These are phyloP conservation scores for Oscheius myriophilus DNA, from an alignment of 2,888 invertebrate species.

Conservation along the genomic window DNA sequence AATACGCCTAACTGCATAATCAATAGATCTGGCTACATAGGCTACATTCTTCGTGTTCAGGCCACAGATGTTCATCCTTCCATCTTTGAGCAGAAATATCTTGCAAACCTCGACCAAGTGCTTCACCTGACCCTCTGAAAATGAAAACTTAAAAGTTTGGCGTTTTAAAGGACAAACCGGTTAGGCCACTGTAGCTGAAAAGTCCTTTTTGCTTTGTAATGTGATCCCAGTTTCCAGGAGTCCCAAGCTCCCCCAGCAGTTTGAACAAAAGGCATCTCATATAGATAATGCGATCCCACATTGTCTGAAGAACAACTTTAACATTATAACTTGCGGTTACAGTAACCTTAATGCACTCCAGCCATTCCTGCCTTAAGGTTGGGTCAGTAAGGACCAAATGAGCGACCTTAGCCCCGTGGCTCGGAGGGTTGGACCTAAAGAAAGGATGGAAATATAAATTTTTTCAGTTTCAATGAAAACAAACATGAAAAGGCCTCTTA, in stretches of 20 bases:
- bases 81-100: conserved; percentile 87
- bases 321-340: conserved; percentile 86
- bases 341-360: conserved; percentile 75
- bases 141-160: too few species aligned
- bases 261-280: conserved; percentile 71
- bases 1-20: conserved; percentile 41
- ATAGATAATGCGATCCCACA: too few species aligned
- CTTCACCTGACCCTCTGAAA: conserved; percentile 54
- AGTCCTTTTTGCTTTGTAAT: conserved; percentile 92
- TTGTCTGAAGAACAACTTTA: too few species aligned
- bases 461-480: too few species aligned
- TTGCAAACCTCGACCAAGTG: conserved; percentile 53
- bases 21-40: conserved; percentile 82
- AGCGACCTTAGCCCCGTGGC: conserved; percentile 85
- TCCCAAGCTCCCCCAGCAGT: conserved; percentile 78
- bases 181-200: conserved; percentile 96
- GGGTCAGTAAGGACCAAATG: conserved; percentile 77
- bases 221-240: conserved; percentile 92
- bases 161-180: conserved; percentile 69
- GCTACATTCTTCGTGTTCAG: conserved; percentile 87
- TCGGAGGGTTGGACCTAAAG: conserved; percentile 82
- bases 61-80: conserved; percentile 95
- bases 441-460: too few species aligned
- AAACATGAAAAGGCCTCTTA: too few species aligned
- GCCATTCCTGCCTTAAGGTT: conserved; percentile 84